These are phyloP conservation scores for Cyprinodon diabolis DNA, from an alignment of 2,797 vertebrate genomes.

Conservation along the genomic window DNA sequence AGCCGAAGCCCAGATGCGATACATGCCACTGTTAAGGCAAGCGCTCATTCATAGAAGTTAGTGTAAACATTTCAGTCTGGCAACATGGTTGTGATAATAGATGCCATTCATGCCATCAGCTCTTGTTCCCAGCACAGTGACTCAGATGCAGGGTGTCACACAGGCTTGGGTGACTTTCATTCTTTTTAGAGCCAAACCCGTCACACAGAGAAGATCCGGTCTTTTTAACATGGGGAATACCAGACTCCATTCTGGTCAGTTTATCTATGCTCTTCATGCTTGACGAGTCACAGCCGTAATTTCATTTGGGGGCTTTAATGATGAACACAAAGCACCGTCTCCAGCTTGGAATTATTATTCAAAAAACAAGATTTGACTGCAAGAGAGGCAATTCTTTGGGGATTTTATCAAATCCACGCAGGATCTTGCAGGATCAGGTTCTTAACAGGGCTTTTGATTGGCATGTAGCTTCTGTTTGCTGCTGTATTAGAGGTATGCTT, in stretches of 20 bases:
- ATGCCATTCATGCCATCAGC: constrained; percentile 42
- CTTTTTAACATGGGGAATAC: background rate
- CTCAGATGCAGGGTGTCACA: background rate
- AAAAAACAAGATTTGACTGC: too few relatives aligned
- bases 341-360: too few relatives aligned
- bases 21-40: background rate
- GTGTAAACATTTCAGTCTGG: constrained; percentile 49
- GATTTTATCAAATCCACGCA: too few relatives aligned
- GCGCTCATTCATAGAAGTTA: constrained; percentile 13
- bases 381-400: too few relatives aligned
- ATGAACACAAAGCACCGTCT: too few relatives aligned
- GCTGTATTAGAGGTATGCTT: too few relatives aligned
- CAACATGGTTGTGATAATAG: constrained; percentile 34
- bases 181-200: background rate
- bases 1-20: background rate
- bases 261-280: too few relatives aligned
- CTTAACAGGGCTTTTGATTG: too few relatives aligned
- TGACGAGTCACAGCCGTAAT: background rate
- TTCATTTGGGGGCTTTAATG: background rate
- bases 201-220: background rate
- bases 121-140: constrained; percentile 29
- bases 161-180: background rate
- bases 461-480: too few relatives aligned
- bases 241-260: background rate
- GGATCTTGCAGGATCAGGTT: too few relatives aligned